phyloP scores from a whole-genome alignment of 2,797 vertebrate species.

The Propithecus deckenii region DNA sequence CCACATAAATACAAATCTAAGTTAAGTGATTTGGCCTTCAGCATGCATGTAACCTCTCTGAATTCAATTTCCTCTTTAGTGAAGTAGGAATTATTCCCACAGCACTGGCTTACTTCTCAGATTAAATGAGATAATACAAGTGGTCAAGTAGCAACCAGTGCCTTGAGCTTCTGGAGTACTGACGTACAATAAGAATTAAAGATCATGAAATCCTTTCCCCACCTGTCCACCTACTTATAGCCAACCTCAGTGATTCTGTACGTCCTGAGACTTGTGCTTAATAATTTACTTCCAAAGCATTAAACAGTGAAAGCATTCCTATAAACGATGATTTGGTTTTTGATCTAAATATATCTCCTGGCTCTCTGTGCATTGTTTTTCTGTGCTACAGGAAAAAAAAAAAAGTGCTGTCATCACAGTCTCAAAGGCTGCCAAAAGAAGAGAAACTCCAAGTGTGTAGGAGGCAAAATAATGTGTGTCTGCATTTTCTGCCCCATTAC shows the following conservation, averaged over 20 bases:
- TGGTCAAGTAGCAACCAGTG: background rate
- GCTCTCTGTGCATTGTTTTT: slow-evolving; percentile 34
- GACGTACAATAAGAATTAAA: background rate
- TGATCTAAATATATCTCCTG: slow-evolving; percentile 28
- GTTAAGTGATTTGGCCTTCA: background rate
- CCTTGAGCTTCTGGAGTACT: background rate
- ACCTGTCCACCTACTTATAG: background rate
- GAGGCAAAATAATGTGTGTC: slow-evolving; percentile 37
- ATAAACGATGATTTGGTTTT: background rate
- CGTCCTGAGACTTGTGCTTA: background rate
- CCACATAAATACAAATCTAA: background rate
- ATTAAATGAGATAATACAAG: background rate
- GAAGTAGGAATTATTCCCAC: background rate
- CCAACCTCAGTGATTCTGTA: background rate
- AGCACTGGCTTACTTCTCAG: background rate
- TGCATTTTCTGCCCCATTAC: slow-evolving; percentile 62
- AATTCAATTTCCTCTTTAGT: background rate
- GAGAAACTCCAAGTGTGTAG: slow-evolving; percentile 35
- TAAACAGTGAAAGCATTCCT: background rate
- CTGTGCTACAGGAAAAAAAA: background rate
- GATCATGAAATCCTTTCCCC: background rate
- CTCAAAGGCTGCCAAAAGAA: background rate
- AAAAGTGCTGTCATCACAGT: background rate
- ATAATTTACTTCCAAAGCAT: slow-evolving; percentile 27
- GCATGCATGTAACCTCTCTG: background rate